phyloP scores from a whole-genome alignment of 2,888 invertebrate genomes.

The Nomada goodeniana region DNA sequence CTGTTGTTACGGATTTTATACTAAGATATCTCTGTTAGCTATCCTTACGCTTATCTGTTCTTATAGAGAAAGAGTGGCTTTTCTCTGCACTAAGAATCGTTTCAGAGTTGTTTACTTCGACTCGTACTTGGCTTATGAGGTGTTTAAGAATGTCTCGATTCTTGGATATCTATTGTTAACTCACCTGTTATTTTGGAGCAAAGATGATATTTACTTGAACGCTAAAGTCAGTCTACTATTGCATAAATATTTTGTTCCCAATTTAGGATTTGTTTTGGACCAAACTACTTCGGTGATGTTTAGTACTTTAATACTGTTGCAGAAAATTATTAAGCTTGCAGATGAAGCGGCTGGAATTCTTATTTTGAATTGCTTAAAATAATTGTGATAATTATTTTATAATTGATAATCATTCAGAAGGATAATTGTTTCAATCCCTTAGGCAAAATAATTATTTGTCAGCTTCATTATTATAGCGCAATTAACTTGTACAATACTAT shows the following conservation, averaged over 20 bases:
- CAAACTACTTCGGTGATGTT: neutral
- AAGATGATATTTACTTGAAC: neutral
- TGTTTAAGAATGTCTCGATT: constrained; percentile 17
- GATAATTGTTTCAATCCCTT: too few species aligned
- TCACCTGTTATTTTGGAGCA: constrained; percentile 1
- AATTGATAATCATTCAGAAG: neutral
- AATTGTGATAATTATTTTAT: too few species aligned
- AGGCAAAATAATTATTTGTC: too few species aligned
- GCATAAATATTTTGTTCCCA: constrained; percentile 16
- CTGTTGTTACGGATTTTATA: neutral
- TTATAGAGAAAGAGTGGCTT: neutral
- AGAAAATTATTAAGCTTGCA: neutral
- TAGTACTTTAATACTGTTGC: neutral
- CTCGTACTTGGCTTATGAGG: neutral
- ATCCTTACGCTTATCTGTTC: neutral
- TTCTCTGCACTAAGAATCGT: neutral
- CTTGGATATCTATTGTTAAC: constrained; percentile 22
- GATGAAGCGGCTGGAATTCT: neutral
- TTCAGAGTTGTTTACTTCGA: constrained; percentile 1
- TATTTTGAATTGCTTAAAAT: neutral
- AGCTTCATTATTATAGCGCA: too few species aligned
- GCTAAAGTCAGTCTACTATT: neutral
- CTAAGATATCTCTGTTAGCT: neutral
- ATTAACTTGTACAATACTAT: too few species aligned
- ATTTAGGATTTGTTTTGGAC: neutral